Evolutionary conservation across 1,140 invertebrate genomes (phyloP), one percentile per base, ranked within the genome.

Genomic region (Papilio aristodemus): DNA sequence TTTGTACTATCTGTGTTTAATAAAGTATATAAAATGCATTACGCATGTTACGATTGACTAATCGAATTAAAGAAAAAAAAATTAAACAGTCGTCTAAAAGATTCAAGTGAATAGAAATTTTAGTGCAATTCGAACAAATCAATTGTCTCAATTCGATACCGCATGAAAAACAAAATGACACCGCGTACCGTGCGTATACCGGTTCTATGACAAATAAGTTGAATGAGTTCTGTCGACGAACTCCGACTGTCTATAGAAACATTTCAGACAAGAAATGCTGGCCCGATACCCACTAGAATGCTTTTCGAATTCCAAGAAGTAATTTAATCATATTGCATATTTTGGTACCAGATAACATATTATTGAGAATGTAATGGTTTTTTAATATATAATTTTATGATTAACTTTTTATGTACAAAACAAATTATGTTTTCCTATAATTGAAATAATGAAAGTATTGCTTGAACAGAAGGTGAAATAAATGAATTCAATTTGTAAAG

Each of bases 201-300:
- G 78, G 80, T 81, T 81, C 72, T 72, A 76, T 81, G 76, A 81
- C 76, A 84, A 84, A 79, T 79, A 82, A 76, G 73, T 72, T 70
- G 72, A 76, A 78, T 77, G 72, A 77, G 75, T 68, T 70, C 75
- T 77, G 77, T 78, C 79, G 79, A 78, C 79, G 76, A 83, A 83
- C 81, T 83, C 76, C 19, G 67, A 71, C 71, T 50, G 68, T 72
- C 73, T 59, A 71, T 68, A 81, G 76, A 80, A 80, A 80, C 46
- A 72, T 72, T 69, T 72, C 62, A 62, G 68, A 67, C 58, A 60
- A 57, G 17, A 41, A 57, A 69, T 66, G 63, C 67, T 50, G 71
- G 60, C 8, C 46, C 54, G 71, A 68, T 66, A 68, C 59, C 67
- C 58, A 62, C 22, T 14, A 60, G 27, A 41, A 46, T 66, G n/a